A percentile compares a stretch with the other conserved stretches of the same genome.
Conservation (phyloP, 2,888 invertebrate genomes). For the Xanthorhoe designata region DNA sequence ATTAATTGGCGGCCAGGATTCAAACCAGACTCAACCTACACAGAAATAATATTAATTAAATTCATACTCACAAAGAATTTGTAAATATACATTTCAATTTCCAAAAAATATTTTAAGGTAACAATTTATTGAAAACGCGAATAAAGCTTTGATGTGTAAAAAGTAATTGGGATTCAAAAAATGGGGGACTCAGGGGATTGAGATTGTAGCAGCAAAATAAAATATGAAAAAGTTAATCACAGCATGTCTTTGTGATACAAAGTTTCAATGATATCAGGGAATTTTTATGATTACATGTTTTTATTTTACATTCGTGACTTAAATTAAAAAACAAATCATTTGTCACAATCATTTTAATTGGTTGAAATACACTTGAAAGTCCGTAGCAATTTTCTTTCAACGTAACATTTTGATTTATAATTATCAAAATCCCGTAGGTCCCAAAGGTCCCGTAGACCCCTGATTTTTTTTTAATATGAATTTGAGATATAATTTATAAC, state of each 20-base stretch:
- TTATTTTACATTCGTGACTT: not conserved
- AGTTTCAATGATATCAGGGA: not conserved
- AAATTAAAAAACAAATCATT: too few species aligned
- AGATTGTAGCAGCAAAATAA: not conserved
- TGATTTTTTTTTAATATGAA: too few species aligned
- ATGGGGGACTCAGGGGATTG: not conserved
- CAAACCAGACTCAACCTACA: too few species aligned
- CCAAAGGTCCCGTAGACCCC: too few species aligned
- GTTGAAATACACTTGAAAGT: not conserved
- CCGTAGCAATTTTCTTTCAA: too few species aligned
- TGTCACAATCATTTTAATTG: not conserved
- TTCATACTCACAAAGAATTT: too few species aligned
- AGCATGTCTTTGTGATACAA: not conserved
- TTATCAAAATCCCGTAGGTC: too few species aligned
- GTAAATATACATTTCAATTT: not conserved
- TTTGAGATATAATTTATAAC: too few species aligned
- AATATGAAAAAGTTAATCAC: conserved; percentile 1
- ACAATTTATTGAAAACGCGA: not conserved
- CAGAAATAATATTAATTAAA: not conserved
- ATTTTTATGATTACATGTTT: not conserved
- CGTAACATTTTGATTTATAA: too few species aligned
- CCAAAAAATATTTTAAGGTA: not conserved
- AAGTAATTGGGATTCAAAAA: conserved; percentile 1
- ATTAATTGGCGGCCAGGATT: too few species aligned
- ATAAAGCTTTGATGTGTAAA: not conserved